Conservation (phyloP, 2,797 vertebrate genomes). For the Sebastes iracundus region DNA sequence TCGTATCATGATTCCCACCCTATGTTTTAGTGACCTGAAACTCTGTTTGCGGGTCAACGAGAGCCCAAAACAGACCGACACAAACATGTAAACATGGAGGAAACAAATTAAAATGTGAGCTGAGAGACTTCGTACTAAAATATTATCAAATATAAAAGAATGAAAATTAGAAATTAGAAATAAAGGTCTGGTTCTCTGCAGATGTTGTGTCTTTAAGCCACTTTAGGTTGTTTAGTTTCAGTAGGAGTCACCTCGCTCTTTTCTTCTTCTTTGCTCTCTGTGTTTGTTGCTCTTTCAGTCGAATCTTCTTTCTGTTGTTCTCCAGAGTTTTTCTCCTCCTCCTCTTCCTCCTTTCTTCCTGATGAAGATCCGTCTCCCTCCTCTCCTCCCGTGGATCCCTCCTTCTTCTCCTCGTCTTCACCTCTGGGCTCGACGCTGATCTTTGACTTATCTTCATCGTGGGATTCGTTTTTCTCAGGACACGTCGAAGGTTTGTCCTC, state of each 20-base stretch:
- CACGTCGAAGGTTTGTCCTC: background rate
- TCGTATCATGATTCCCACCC: too few relatives aligned
- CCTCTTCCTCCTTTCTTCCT: background rate
- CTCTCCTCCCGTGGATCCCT: background rate
- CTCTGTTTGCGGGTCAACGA: too few relatives aligned
- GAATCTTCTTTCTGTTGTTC: background rate
- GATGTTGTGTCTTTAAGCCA: too few relatives aligned
- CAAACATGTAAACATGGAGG: too few relatives aligned
- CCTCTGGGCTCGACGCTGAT: background rate
- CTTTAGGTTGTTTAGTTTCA: background rate
- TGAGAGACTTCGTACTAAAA: background rate
- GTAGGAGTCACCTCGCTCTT: background rate
- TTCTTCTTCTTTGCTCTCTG: constrained; percentile 5
- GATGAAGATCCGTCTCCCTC: background rate
- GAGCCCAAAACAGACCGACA: too few relatives aligned
- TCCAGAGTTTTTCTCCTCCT: background rate
- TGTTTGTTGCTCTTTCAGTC: background rate
- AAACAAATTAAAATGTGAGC: too few relatives aligned
- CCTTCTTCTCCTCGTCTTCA: background rate
- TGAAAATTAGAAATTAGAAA: too few relatives aligned
- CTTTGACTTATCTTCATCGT: background rate
- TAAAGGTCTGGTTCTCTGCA: too few relatives aligned
- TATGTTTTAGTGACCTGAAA: too few relatives aligned
- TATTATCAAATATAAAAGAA: background rate
- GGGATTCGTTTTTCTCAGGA: background rate